A percentile compares a stretch with the other conserved stretches of the same genome.
These are phyloP conservation scores for Mastacembelus armatus DNA, from an alignment of 2,797 vertebrate genomes.

Conservation along the genomic window DNA sequence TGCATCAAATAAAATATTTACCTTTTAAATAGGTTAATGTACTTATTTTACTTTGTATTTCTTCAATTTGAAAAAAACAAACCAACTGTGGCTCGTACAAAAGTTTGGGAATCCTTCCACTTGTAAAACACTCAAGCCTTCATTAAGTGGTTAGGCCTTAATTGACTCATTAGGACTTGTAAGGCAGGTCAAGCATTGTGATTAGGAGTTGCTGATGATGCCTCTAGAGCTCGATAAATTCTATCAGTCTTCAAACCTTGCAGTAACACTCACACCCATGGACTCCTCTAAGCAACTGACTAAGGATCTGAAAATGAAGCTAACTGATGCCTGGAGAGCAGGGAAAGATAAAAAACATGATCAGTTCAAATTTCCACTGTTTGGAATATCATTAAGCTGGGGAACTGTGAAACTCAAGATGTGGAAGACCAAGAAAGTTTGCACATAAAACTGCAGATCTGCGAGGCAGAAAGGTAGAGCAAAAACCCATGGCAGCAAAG, in stretches of 20 bases:
- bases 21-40: too few relatives aligned
- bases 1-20: neutral
- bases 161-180: too few relatives aligned
- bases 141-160: too few relatives aligned
- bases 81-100: too few relatives aligned
- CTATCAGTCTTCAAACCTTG: neutral
- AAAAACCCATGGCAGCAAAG: neutral
- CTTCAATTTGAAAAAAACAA: too few relatives aligned
- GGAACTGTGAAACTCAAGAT: neutral
- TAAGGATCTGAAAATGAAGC: neutral
- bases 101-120: too few relatives aligned
- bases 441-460: neutral
- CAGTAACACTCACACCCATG: neutral
- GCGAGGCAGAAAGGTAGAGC: neutral
- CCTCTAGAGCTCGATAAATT: neutral
- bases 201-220: neutral
- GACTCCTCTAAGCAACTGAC: neutral
- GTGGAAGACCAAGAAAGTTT: neutral
- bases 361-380: neutral
- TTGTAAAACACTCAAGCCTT: neutral
- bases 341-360: neutral
- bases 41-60: too few relatives aligned
- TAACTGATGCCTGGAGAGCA: neutral
- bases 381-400: neutral
- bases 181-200: too few relatives aligned